Base-by-base conservation (phyloP, 92 coral and sea anemone species). In the Palythoa heliodiscus region DNA sequence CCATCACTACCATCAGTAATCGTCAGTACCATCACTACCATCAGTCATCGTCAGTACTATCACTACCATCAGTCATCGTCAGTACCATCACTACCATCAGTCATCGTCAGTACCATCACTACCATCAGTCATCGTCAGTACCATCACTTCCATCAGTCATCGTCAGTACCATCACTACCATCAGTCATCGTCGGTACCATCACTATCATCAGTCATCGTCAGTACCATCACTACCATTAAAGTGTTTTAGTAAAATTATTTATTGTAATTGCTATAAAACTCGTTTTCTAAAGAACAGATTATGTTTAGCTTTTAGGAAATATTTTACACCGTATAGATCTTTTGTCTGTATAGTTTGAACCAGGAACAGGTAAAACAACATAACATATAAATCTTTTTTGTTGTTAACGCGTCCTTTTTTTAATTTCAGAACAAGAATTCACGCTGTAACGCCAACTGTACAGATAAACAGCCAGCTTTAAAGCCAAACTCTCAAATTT, bases 371-470 rank as follows among this genome's bases (percentile, higher is more conserved):
- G 11, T 2, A 10, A 17, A 17, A 29, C 35, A 29, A 29, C 35
- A 29, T 29, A 1, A 29, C 35, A 29, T 17, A 13, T 17, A 13
- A 38, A 10, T 72, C 23, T 40, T 1, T 16, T 15, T 11, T 7
- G 7, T n/a, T 4, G 77, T 1, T n/a, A 35, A 19, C 39, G 11
- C 1, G 5, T 40, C 20, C 39, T 16, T 14, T 66, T 11, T 22
- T 80, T 66, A 17, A 80, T 39, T 47, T 16, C 84, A 80, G 84
- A 80, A 80, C 60, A 47, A 23, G 24, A 13, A 66, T 5, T n/a
- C 84, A 15, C 73, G 84, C 16, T 80, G 84, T 52, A 80, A 66
- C 74, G 4, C 58, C 58, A 70, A 80, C 61, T 80, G 84, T 25
- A 67, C 74, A 3, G 43, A 67, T 52, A 64, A 22, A 14, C 58